Conservation (phyloP, 2,113 vertebrate species). For the Ptychochromis oligacanthus region DNA sequence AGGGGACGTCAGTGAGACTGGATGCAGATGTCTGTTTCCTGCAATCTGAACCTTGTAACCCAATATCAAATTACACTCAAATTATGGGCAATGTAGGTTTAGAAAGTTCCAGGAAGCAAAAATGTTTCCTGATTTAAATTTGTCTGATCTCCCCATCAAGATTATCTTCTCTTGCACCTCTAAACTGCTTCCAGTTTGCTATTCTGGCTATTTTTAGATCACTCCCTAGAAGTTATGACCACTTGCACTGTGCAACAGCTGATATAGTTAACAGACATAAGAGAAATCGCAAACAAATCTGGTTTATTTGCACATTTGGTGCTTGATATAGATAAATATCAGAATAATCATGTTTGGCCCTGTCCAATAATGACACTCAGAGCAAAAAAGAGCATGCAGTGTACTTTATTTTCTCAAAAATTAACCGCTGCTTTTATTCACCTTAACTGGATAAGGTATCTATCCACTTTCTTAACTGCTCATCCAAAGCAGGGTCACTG, state of each 20-base stretch:
- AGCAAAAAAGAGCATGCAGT: no score
- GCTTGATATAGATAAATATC: neutral
- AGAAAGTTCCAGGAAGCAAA: neutral
- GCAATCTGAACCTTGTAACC: no score
- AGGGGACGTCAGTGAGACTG: constrained; percentile 9
- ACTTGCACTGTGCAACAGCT: neutral
- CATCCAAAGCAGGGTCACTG: neutral
- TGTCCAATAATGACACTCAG: neutral
- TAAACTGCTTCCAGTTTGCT: neutral
- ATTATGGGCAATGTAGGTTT: neutral
- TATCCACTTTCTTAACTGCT: neutral
- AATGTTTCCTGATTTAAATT: neutral
- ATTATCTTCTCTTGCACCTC: neutral
- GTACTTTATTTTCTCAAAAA: neutral
- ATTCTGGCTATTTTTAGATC: neutral
- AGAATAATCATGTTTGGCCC: neutral
- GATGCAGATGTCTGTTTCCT: constrained; percentile 36
- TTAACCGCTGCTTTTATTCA: neutral
- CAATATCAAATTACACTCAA: no score
- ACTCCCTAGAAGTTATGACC: neutral
- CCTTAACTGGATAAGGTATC: neutral
- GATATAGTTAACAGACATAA: neutral
- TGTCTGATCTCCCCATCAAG: neutral
- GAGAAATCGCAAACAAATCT: neutral
- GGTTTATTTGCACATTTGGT: no score